phyloP scores from a whole-genome alignment of 1,140 invertebrate genomes.

The Danaus melanippus region DNA sequence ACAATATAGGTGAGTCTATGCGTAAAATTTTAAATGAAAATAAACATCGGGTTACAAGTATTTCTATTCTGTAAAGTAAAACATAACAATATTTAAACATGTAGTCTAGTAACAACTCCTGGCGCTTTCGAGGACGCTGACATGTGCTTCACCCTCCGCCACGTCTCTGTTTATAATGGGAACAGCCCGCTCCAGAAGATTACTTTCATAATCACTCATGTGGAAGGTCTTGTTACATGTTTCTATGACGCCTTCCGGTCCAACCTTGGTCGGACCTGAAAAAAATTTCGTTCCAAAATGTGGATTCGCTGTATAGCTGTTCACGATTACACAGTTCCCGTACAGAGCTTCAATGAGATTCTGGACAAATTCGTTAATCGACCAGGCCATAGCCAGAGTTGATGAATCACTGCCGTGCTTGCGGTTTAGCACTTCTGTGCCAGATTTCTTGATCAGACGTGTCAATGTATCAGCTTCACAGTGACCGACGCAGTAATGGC shows the following conservation, averaged over 20 bases:
- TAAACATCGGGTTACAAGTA: neutral
- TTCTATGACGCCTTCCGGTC: conserved; percentile 30
- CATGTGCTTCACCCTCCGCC: conserved; percentile 33
- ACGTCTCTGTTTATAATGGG: conserved; percentile 35
- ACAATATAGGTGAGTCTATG: neutral
- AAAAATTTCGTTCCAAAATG: conserved; percentile 46
- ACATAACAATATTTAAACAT: neutral
- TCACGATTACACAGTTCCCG: conserved; percentile 29
- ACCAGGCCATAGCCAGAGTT: conserved; percentile 34
- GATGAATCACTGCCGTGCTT: conserved; percentile 34
- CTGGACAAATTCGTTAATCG: conserved; percentile 38
- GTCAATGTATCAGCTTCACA: conserved; percentile 38
- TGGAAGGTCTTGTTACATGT: conserved; percentile 25
- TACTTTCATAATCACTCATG: conserved; percentile 34
- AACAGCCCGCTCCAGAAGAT: conserved; percentile 27
- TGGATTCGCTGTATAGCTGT: conserved; percentile 35
- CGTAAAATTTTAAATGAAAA: neutral
- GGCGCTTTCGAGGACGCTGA: conserved; percentile 22
- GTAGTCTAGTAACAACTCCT: conserved; percentile 7
- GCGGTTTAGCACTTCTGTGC: conserved; percentile 34
- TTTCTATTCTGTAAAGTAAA: conserved; percentile 7
- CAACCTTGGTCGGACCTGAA: conserved; percentile 35
- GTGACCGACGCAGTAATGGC: conserved; percentile 20
- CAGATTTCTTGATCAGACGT: conserved; percentile 35
- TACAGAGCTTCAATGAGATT: conserved; percentile 31